A percentile compares a stretch with the other conserved stretches of the same genome.
These are phyloP conservation scores for Netelia melanura DNA, from an alignment of 2,888 invertebrate species.

Conservation along the genomic window DNA sequence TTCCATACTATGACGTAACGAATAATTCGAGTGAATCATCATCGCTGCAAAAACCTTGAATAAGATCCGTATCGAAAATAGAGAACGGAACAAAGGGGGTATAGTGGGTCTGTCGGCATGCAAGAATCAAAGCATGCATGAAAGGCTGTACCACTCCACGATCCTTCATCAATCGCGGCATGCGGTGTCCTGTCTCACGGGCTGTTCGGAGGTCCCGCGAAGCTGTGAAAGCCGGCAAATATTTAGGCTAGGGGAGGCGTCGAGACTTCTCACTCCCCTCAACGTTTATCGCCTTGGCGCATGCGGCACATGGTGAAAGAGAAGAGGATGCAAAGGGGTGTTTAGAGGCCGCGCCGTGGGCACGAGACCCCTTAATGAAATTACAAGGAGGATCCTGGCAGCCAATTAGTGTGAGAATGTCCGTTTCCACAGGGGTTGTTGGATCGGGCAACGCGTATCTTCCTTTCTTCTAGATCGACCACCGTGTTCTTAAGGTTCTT, in stretches of 20 bases:
- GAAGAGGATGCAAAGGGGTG: constrained; percentile 37
- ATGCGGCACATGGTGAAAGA: constrained; percentile 25
- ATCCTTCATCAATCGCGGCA: constrained; percentile 53
- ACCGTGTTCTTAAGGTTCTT: constrained; percentile 19
- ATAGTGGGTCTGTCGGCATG: constrained; percentile 24
- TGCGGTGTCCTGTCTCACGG: constrained; percentile 45
- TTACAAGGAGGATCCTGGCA: constrained; percentile 81
- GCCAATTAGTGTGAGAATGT: constrained; percentile 83
- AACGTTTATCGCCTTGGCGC: constrained; percentile 17
- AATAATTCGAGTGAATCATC: constrained; percentile 57
- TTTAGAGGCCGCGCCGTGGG: constrained; percentile 68
- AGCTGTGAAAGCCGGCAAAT: constrained; percentile 77
- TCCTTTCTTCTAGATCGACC: constrained; percentile 22
- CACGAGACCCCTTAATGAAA: constrained; percentile 83
- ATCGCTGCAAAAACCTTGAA: constrained; percentile 45
- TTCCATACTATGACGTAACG: constrained; percentile 15
- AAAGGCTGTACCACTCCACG: constrained; percentile 34
- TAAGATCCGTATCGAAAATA: constrained; percentile 56
- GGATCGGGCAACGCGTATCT: constrained; percentile 65
- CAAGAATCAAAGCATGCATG: constrained; percentile 50
- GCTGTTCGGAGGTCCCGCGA: constrained; percentile 69
- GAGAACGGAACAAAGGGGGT: not conserved
- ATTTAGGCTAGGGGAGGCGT: constrained; percentile 73
- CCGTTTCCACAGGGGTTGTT: constrained; percentile 73
- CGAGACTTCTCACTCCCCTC: constrained; percentile 32